Conservation (phyloP, 2,888 invertebrate genomes). For the Scaptomyza flava region DNA sequence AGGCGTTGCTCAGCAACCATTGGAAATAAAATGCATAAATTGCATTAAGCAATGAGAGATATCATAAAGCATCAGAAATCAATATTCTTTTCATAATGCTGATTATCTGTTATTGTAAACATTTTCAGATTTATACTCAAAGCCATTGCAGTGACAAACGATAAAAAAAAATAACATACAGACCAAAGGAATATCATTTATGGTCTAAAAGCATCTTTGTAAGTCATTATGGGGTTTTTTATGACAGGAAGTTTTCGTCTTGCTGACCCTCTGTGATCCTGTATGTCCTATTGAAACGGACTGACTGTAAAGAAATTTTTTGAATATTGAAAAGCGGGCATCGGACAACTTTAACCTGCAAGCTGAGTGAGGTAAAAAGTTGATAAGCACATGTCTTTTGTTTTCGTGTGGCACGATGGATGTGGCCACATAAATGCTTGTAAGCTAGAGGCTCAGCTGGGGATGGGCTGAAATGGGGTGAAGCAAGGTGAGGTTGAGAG, state of each 20-base stretch:
- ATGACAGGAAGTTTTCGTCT: neutral
- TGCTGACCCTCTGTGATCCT: conserved; percentile 1
- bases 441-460: neutral
- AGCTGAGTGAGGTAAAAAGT: conserved; percentile 19
- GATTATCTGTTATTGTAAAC: no score
- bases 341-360: conserved; percentile 21
- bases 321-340: conserved; percentile 7
- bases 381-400: conserved; percentile 16
- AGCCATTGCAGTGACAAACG: neutral
- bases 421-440: conserved; percentile 11
- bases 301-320: neutral
- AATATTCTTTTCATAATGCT: no score
- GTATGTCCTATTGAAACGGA: neutral
- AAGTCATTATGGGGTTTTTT: neutral
- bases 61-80: neutral
- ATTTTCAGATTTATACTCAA: conserved; percentile 5
- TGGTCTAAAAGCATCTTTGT: neutral
- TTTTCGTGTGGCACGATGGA: conserved; percentile 4
- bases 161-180: conserved; percentile 2
- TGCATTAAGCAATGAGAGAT: neutral
- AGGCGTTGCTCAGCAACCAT: neutral
- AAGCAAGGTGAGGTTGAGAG: neutral
- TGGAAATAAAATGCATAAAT: neutral
- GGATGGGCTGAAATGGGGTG: neutral
- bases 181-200: neutral